Evolutionary conservation across 2,888 invertebrate species (phyloP).

Genomic region (Leucophenga maculata): DNA sequence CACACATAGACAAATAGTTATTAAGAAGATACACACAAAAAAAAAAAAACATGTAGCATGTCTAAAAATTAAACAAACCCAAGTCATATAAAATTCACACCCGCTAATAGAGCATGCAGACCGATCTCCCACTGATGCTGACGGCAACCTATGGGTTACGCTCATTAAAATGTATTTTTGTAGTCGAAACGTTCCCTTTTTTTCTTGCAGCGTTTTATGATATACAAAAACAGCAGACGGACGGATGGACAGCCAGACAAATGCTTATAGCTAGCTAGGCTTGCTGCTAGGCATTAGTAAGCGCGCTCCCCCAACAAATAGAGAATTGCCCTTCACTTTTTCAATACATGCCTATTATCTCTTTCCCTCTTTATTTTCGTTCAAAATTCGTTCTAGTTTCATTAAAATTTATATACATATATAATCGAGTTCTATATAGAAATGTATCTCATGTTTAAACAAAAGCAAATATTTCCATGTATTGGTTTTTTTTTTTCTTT

Average conservation of each 20-base stretch:
- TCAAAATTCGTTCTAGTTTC: constrained; percentile 56
- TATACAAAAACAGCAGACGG: not conserved
- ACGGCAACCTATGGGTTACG: constrained; percentile 4
- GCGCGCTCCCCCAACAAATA: constrained; percentile 17
- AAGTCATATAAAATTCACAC: constrained; percentile 38
- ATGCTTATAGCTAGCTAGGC: too few species aligned
- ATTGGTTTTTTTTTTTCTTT: constrained; percentile 34
- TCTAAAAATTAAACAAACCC: not conserved
- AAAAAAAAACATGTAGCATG: not conserved
- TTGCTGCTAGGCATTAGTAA: not conserved
- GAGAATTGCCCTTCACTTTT: constrained; percentile 13
- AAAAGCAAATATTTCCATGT: constrained; percentile 9
- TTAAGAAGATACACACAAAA: too few species aligned
- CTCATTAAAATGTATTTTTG: constrained; percentile 43
- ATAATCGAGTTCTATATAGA: constrained; percentile 8
- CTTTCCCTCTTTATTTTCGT: not conserved
- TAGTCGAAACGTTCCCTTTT: constrained; percentile 25
- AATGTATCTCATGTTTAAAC: constrained; percentile 13
- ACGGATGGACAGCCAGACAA: too few species aligned
- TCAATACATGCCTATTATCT: not conserved
- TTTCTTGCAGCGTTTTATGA: constrained; percentile 25
- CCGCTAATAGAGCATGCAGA: constrained; percentile 38
- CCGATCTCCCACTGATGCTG: constrained; percentile 24
- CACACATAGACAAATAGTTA: too few species aligned
- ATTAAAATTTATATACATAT: constrained; percentile 39